phyloP scores from a whole-genome alignment of 2,113 vertebrate genomes.

The Cololabis saira region DNA sequence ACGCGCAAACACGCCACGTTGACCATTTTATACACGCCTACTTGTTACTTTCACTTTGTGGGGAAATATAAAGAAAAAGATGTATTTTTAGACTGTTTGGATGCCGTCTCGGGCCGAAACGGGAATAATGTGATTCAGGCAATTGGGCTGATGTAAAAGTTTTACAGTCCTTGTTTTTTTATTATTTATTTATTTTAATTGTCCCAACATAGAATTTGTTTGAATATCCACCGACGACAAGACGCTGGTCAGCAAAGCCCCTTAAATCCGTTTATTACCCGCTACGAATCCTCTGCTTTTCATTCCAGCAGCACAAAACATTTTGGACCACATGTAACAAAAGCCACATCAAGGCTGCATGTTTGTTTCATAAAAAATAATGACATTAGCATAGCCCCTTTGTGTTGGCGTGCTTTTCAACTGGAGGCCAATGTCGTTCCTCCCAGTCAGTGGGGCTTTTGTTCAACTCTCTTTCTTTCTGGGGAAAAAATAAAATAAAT shows the following conservation, averaged over 20 bases:
- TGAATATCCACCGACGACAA: not conserved
- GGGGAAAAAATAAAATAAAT: constrained; percentile 19
- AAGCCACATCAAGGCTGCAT: constrained; percentile 68
- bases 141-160: not conserved
- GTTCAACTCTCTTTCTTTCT: constrained; percentile 25
- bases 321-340: constrained; percentile 72
- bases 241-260: constrained; percentile 14
- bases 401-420: constrained; percentile 32
- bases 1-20: not conserved
- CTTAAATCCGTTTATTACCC: constrained; percentile 45
- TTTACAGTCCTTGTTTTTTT: not conserved
- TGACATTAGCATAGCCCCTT: constrained; percentile 55
- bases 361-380: constrained; percentile 74
- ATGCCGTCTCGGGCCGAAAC: too few species aligned
- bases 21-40: not conserved
- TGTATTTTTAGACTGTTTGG: too few species aligned
- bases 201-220: not conserved
- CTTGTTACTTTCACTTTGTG: not conserved
- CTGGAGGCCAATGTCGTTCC: constrained; percentile 9
- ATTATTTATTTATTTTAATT: not conserved
- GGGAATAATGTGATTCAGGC: too few species aligned
- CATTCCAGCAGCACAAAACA: constrained; percentile 59
- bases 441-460: constrained; percentile 23
- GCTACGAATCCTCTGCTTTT: constrained; percentile 45
- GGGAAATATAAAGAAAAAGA: too few species aligned